Conservation (phyloP, 2,888 invertebrate species). For the Lasioglossum morio region DNA sequence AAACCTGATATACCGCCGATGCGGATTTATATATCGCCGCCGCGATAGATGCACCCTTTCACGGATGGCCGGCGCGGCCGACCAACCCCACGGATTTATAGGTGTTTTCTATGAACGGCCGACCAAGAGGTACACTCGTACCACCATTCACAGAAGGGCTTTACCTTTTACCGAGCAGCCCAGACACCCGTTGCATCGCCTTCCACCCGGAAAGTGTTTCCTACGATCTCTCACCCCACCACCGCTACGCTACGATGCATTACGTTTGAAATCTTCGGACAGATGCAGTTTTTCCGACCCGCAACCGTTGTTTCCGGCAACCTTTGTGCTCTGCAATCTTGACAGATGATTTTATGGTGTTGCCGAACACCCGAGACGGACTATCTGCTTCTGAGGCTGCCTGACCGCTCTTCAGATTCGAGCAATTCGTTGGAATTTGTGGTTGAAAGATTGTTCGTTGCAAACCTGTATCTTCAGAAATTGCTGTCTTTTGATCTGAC, state of each 20-base stretch:
- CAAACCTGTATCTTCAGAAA: neutral
- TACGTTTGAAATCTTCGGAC: conserved; percentile 5
- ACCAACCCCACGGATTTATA: conserved; percentile 63
- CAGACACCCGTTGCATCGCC: neutral
- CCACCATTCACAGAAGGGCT: conserved; percentile 6
- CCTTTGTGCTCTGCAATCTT: neutral
- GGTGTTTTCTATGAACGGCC: conserved; percentile 52
- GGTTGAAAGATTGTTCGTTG: neutral
- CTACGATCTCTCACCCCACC: neutral
- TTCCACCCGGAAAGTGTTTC: conserved; percentile 3
- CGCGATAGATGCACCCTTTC: conserved; percentile 69
- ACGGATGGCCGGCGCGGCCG: conserved; percentile 51
- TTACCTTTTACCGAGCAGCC: conserved; percentile 1
- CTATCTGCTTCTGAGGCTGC: neutral
- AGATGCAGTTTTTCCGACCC: neutral
- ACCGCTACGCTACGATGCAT: neutral
- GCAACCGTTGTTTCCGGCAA: neutral
- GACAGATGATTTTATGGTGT: neutral
- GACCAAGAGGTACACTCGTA: conserved; percentile 32
- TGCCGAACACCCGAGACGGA: neutral
- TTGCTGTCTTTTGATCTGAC: neutral
- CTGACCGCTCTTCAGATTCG: neutral
- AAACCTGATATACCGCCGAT: conserved; percentile 79
- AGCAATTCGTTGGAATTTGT: neutral
- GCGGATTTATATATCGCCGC: conserved; percentile 79